Evolutionary conservation across 2,113 vertebrate species (phyloP).

Genomic region (Ginglymostoma cirratum): DNA sequence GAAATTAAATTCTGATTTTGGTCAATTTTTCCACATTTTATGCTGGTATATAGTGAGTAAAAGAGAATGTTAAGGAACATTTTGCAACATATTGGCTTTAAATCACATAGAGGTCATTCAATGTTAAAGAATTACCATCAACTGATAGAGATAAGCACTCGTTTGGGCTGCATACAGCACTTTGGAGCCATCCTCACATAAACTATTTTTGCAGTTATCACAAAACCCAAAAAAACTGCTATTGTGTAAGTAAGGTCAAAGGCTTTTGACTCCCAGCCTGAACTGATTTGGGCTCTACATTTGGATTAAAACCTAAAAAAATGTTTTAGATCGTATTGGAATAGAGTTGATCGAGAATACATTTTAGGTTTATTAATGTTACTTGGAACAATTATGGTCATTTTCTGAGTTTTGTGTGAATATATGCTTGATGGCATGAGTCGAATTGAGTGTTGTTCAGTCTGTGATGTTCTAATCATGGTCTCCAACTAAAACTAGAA

Average conservation of each 20-base stretch:
- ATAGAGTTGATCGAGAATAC: not conserved
- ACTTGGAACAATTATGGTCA: no score
- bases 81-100: not conserved
- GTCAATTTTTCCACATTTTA: not conserved
- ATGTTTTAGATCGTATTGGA: not conserved
- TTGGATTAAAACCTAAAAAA: not conserved
- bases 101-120: not conserved
- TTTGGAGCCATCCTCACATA: not conserved
- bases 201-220: not conserved
- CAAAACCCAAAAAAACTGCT: not conserved
- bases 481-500: not conserved
- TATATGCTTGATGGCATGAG: no score
- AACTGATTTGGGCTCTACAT: not conserved
- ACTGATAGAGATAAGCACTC: not conserved
- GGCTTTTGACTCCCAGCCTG: not conserved
- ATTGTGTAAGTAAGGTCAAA: not conserved
- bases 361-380: not conserved
- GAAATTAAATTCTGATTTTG: not conserved
- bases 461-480: no score
- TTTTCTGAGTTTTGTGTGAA: no score
- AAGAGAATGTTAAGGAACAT: not conserved
- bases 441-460: no score
- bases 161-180: not conserved
- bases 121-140: not conserved
- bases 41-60: not conserved